Base-by-base conservation (phyloP, 1,140 invertebrate species). In the Caenorhabditis brenneri region DNA sequence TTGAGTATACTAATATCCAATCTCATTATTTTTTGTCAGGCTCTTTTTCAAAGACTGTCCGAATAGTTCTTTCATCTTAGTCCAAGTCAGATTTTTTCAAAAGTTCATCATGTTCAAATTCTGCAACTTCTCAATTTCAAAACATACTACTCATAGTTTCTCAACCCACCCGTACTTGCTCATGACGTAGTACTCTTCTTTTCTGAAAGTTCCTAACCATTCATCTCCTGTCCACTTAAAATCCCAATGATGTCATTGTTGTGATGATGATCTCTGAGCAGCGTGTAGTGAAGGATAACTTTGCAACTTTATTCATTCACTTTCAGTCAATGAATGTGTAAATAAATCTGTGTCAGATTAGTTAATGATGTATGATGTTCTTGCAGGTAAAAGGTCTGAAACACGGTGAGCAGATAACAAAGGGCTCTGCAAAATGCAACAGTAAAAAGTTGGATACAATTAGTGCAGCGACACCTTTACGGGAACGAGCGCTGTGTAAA, bases 381-480 rank as follows among this genome's bases (percentile, higher is more conserved):
- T 69, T 86, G 82, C 84, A 90, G 89, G 33, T 87, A 36, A 80
- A 86, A 19, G 86, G 87, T 29, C 79, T 90, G 29, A 78, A 55
- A 49, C 83, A 90, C 79, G 89, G 90, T 2, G 84, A 89, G 58
- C 89, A 90, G 58, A 89, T 90, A n/a, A 90, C 89, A 24, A 87
- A 87, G 10, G 88, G 90, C n/a, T 89, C 89, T 7, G 87, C 88
- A 24, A 83, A 86, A 24, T 90, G 89, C 78, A 89, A 90, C 53
- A 83, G 87, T 51, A 87, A 89, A 22, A 90, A 89, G 53, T 81
- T 89, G 83, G 88, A 83, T 31, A 84, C 82, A 10, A 88, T 91
- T 27, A 89, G 88, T 80, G 82, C 88, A 24, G 87, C 87, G 69
- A 90, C 89, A 9, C 89, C 89, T 9, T 80, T 90, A 16, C 29